Evolutionary conservation across 2,888 invertebrate genomes (phyloP).

Genomic region (Torymus aiolomorphi): DNA sequence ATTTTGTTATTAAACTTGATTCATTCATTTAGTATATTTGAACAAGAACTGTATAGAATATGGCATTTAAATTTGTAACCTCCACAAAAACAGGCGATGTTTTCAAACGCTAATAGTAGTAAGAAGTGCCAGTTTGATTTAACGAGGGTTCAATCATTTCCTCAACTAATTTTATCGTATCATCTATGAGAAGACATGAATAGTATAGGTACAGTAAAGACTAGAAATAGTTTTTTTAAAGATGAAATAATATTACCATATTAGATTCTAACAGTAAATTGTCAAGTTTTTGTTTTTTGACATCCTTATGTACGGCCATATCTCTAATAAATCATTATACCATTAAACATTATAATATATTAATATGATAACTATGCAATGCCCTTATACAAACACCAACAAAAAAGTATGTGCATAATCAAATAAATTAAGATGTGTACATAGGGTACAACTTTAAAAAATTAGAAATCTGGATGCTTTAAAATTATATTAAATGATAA

Average conservation of each 20-base stretch:
- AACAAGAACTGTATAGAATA: too few relatives aligned
- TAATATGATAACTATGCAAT: too few relatives aligned
- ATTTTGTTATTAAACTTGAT: not conserved
- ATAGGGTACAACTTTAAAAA: too few relatives aligned
- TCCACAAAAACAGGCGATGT: not conserved
- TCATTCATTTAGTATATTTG: too few relatives aligned
- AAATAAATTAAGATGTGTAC: too few relatives aligned
- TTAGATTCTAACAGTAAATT: slow-evolving; percentile 18
- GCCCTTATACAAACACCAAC: too few relatives aligned
- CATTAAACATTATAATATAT: too few relatives aligned
- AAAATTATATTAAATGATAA: too few relatives aligned
- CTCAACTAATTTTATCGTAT: slow-evolving; percentile 15
- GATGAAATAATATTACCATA: slow-evolving; percentile 27
- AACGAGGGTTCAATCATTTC: not conserved
- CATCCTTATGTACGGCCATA: too few relatives aligned
- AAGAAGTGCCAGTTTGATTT: not conserved
- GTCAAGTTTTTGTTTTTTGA: not conserved
- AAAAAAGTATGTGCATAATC: too few relatives aligned
- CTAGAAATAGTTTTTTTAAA: slow-evolving; percentile 43
- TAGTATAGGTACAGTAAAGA: slow-evolving; percentile 50
- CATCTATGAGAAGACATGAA: slow-evolving; percentile 33
- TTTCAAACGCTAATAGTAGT: not conserved
- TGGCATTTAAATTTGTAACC: not conserved
- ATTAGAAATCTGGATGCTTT: too few relatives aligned
- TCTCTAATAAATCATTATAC: too few relatives aligned